Conservation (phyloP, 2,113 vertebrate species). For the Callospermophilus lateralis region DNA sequence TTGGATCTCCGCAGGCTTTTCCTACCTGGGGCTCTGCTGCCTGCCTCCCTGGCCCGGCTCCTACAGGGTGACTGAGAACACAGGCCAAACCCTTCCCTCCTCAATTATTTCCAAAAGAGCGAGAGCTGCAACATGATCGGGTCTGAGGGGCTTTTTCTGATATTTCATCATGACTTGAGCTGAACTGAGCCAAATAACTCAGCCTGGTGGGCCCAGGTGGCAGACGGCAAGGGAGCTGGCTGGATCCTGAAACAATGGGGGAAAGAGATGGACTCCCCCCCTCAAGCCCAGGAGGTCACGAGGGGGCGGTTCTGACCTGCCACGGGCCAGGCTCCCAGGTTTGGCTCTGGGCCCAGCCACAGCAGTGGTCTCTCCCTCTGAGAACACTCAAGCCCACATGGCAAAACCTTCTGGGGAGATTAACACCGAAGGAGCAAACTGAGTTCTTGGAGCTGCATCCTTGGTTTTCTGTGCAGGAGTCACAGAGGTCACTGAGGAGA, state of each 20-base stretch:
- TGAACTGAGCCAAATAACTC: not conserved
- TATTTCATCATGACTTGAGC: not conserved
- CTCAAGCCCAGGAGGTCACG: not conserved
- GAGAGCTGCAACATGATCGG: not conserved
- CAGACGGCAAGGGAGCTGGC: not conserved
- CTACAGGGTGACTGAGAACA: not conserved
- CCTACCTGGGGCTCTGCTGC: fast-evolving
- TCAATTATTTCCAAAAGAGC: not conserved
- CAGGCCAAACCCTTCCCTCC: not conserved
- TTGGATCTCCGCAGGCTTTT: no score
- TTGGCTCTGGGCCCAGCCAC: not conserved
- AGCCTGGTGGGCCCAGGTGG: not conserved
- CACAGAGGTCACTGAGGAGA: not conserved
- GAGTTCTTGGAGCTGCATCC: not conserved
- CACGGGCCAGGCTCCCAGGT: fast-evolving
- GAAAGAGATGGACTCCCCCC: not conserved
- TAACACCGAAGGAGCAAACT: not conserved
- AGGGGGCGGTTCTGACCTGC: fast-evolving
- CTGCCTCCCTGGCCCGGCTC: not conserved
- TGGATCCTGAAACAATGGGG: not conserved
- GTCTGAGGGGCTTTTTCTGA: not conserved
- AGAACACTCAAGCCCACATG: not conserved
- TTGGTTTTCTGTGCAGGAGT: not conserved
- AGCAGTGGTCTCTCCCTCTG: not conserved
- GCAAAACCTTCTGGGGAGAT: not conserved